Percentiles rank a stretch among this genome's conserved stretches.
Conservation (phyloP, 2,797 vertebrate species). For the Pempheris klunzingeri region DNA sequence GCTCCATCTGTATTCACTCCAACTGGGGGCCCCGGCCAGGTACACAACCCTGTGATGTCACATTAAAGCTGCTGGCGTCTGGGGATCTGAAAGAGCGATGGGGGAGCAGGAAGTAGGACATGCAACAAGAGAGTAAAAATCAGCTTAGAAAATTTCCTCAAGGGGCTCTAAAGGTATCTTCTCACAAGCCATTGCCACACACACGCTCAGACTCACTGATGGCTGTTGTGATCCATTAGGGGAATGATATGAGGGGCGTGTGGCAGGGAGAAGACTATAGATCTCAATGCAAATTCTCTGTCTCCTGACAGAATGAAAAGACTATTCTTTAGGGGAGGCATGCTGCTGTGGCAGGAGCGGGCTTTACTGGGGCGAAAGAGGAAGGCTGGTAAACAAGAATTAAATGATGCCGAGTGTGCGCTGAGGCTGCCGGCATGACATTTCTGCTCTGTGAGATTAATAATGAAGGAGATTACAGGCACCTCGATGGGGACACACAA, state of each 20-base stretch:
- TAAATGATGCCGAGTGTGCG: slow-evolving; percentile 74
- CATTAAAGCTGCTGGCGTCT: slow-evolving; percentile 69
- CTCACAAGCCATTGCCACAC: slow-evolving; percentile 57
- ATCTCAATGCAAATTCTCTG: slow-evolving; percentile 76
- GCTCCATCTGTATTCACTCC: slow-evolving; percentile 60
- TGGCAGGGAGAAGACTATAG: slow-evolving; percentile 63
- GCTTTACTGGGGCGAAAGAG: slow-evolving; percentile 62
- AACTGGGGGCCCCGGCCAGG: slow-evolving; percentile 55
- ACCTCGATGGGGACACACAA: slow-evolving; percentile 77
- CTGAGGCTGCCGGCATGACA: slow-evolving; percentile 75
- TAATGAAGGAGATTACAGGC: slow-evolving; percentile 86
- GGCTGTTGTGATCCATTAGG: slow-evolving; percentile 73
- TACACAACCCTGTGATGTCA: slow-evolving; percentile 71
- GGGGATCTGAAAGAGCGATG: slow-evolving; percentile 64
- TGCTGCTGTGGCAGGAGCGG: slow-evolving; percentile 39
- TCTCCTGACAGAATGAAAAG: slow-evolving; percentile 71
- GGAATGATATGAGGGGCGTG: slow-evolving; percentile 65
- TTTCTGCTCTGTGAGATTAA: slow-evolving; percentile 85
- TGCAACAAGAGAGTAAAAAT: slow-evolving; percentile 71
- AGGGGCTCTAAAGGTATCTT: slow-evolving; percentile 65
- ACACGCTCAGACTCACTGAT: slow-evolving; percentile 34
- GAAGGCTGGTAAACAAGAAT: slow-evolving; percentile 80
- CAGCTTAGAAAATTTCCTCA: slow-evolving; percentile 60
- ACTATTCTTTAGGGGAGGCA: slow-evolving; percentile 69
- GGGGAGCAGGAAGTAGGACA: slow-evolving; percentile 67